Percentiles rank a stretch among this genome's conserved stretches.
Conservation (phyloP, 2,113 vertebrate species). For the Zosterops lateralis region DNA sequence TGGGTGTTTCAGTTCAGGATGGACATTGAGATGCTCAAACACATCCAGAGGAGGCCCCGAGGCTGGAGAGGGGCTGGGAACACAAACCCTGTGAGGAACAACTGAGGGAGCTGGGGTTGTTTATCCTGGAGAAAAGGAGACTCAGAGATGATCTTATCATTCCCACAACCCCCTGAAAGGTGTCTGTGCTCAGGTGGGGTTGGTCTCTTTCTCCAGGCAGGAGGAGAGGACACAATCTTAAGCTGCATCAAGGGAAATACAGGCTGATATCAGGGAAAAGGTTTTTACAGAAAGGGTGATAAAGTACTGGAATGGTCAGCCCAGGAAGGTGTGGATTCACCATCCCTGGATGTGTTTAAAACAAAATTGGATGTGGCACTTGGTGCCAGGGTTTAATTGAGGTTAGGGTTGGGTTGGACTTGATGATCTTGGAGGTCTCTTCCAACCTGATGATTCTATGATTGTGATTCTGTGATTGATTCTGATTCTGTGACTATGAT, state of each 20-base stretch:
- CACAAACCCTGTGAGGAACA: neutral
- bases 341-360: neutral
- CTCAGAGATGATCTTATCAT: neutral
- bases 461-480: too few species aligned
- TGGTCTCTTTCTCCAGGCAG: neutral
- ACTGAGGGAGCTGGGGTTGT: neutral
- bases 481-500: too few species aligned
- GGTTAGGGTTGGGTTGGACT: neutral
- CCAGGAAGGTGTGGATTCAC: neutral
- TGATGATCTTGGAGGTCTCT: neutral
- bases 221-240: neutral
- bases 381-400: neutral
- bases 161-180: neutral
- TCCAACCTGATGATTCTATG: neutral
- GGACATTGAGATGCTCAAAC: too few species aligned
- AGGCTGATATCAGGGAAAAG: neutral
- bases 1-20: too few species aligned
- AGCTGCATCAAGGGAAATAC: neutral
- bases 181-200: neutral
- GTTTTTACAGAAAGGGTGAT: neutral
- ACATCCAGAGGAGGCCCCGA: too few species aligned
- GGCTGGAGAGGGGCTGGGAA: neutral
- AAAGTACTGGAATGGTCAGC: neutral
- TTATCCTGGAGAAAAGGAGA: neutral
- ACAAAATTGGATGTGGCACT: neutral